Evolutionary conservation across 2,797 vertebrate genomes (phyloP).

Genomic region (Apodemus agrarius): DNA sequence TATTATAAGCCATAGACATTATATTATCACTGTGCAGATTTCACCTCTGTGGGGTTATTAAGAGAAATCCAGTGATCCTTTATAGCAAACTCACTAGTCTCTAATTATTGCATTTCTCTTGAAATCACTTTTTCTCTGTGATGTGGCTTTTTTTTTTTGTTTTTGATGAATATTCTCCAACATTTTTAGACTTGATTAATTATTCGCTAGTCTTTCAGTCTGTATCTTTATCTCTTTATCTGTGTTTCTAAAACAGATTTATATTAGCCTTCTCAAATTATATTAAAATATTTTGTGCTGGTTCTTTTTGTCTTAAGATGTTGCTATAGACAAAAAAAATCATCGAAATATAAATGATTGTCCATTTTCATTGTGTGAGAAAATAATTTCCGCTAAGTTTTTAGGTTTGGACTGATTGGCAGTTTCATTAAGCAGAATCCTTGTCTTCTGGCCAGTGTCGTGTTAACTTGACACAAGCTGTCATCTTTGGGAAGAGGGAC

Average conservation of each 20-base stretch:
- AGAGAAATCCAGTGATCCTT: neutral
- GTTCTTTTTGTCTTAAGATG: conserved; percentile 18
- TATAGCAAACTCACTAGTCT: neutral
- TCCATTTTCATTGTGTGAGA: neutral
- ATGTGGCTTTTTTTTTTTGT: neutral
- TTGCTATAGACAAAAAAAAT: neutral
- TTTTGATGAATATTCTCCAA: neutral
- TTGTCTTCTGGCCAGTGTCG: neutral
- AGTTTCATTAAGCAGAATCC: neutral
- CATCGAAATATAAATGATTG: neutral
- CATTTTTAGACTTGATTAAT: neutral
- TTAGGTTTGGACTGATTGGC: neutral
- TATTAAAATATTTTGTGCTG: neutral
- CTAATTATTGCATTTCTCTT: neutral
- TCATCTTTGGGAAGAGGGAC: neutral
- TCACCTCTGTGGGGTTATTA: neutral
- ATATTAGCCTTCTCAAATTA: neutral
- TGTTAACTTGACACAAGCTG: neutral
- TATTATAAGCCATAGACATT: neutral
- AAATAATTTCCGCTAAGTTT: conserved; percentile 9
- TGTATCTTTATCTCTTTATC: neutral
- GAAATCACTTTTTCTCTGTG: conserved; percentile 1
- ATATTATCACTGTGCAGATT: neutral
- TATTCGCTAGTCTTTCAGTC: conserved; percentile 19
- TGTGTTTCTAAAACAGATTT: neutral